phyloP scores from a whole-genome alignment of 2,113 vertebrate species.

The Sclerurus mexicanus region DNA sequence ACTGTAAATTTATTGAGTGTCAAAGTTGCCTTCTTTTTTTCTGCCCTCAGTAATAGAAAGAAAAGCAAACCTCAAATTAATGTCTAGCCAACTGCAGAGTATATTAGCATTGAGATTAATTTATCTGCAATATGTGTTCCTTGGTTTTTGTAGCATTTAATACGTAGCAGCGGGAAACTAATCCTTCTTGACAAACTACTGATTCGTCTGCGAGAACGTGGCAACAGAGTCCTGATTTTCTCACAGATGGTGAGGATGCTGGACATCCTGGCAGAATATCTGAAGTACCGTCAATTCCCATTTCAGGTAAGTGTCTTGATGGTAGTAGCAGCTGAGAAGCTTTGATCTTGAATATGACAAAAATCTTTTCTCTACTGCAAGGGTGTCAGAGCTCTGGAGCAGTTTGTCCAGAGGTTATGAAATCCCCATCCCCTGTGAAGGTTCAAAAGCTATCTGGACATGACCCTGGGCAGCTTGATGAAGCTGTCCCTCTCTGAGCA shows the following conservation, averaged over 20 bases:
- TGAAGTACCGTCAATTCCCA: constrained; percentile 91
- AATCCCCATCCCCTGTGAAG: background rate
- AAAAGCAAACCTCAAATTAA: background rate
- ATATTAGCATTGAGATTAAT: background rate
- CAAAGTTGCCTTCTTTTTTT: background rate
- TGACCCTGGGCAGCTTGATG: background rate
- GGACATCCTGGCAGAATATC: constrained; percentile 97
- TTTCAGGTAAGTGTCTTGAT: constrained; percentile 84
- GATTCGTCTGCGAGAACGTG: constrained; percentile 91
- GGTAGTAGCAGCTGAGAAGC: background rate
- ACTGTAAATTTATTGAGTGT: background rate
- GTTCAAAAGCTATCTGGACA: background rate
- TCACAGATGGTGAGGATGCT: constrained; percentile 99
- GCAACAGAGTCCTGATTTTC: constrained; percentile 96
- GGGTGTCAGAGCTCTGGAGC: background rate
- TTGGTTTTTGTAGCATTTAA: constrained; percentile 84
- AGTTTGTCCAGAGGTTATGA: background rate
- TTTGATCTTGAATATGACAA: background rate
- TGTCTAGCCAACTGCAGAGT: background rate
- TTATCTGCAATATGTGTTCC: background rate
- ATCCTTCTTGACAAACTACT: constrained; percentile 96
- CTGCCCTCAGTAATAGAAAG: background rate
- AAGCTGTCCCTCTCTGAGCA: background rate
- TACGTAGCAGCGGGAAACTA: constrained; percentile 95
- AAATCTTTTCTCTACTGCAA: background rate